Conservation (phyloP, 2,888 invertebrate genomes). For the Papilio elwesi region DNA sequence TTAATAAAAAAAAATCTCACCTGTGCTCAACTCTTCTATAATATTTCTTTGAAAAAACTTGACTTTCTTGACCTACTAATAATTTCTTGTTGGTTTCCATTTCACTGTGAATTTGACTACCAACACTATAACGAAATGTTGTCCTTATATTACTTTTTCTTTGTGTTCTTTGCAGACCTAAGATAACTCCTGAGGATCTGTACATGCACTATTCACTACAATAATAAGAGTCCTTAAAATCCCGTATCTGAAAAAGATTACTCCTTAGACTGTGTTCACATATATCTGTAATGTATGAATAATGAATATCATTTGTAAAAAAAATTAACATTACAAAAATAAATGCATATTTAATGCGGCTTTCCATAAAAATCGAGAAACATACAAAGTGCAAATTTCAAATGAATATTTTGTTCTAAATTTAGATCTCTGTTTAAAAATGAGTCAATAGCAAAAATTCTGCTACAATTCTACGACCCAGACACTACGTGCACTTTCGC, state of each 20-base stretch:
- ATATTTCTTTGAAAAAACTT: conserved; percentile 65
- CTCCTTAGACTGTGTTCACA: background rate
- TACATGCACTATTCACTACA: conserved; percentile 37
- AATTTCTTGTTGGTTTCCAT: conserved; percentile 64
- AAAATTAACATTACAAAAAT: background rate
- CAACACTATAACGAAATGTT: conserved; percentile 21
- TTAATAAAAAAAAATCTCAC: conserved; percentile 53
- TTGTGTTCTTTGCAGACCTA: conserved; percentile 40
- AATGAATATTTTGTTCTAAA: conserved; percentile 3
- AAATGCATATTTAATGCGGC: no score
- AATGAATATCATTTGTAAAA: no score
- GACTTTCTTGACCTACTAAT: conserved; percentile 53
- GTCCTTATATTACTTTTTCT: conserved; percentile 36
- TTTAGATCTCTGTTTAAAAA: conserved; percentile 18
- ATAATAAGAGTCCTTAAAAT: conserved; percentile 15
- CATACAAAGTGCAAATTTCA: background rate
- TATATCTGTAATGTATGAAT: background rate
- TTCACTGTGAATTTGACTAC: conserved; percentile 27
- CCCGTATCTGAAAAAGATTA: conserved; percentile 16
- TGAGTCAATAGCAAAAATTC: conserved; percentile 20
- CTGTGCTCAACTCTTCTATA: conserved; percentile 76
- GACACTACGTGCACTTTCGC: no score
- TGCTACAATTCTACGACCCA: no score
- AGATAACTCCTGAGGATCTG: conserved; percentile 18
- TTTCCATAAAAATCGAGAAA: no score